These are phyloP conservation scores for Adelognathus sp. DNA, from an alignment of 2,888 invertebrate species.

Conservation along the genomic window DNA sequence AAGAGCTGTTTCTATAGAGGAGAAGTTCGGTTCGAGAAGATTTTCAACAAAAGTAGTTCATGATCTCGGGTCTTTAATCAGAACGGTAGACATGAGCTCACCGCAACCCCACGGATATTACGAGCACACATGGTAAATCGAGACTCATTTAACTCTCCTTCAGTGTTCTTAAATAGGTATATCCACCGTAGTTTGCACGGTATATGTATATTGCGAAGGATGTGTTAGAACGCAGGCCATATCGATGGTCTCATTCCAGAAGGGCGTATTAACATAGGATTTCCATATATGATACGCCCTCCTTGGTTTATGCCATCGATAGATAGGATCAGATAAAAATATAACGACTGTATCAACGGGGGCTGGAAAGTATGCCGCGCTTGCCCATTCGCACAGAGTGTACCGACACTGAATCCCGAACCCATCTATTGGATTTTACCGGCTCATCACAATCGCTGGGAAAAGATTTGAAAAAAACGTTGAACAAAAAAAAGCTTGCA, in stretches of 20 bases:
- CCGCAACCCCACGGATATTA: not conserved
- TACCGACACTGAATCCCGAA: not conserved
- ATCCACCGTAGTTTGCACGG: not conserved
- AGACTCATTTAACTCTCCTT: not conserved
- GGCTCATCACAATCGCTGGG: not conserved
- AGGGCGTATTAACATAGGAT: too few species aligned
- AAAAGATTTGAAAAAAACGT: too few species aligned
- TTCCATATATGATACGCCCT: too few species aligned
- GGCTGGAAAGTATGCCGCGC: conserved; percentile 24
- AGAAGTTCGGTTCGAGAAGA: not conserved
- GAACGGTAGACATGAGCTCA: not conserved
- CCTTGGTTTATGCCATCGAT: too few species aligned
- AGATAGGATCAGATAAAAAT: conserved; percentile 35
- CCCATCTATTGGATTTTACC: too few species aligned
- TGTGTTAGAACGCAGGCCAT: conserved; percentile 10
- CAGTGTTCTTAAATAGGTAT: conserved; percentile 24
- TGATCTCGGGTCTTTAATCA: not conserved
- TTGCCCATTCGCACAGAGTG: not conserved
- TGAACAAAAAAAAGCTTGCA: too few species aligned
- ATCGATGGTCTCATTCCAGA: too few species aligned
- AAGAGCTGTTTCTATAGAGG: not conserved
- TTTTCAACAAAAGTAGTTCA: not conserved
- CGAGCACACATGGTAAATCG: not conserved
- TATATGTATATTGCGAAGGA: conserved; percentile 17
- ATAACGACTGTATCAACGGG: conserved; percentile 21